Base-by-base conservation (phyloP, 2,113 vertebrate species). In the Dromaius novaehollandiae region DNA sequence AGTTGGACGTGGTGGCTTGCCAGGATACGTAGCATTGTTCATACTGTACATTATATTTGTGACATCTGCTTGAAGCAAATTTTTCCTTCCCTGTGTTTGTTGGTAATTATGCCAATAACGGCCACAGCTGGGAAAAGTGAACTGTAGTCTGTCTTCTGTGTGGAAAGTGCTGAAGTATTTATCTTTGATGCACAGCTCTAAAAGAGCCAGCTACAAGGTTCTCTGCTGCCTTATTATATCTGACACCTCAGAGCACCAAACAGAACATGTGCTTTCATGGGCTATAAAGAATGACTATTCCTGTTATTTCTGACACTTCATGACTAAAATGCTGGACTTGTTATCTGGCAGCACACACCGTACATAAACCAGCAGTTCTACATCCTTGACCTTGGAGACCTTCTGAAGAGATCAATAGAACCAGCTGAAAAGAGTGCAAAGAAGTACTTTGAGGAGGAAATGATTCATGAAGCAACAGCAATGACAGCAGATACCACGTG, bases 111-210 rank as follows among this genome's bases (percentile, higher is more conserved):
- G 81, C 87, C 94, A 97, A 74, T 55, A 88, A 82, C 18, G 63
- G 77, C 70, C 79, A 91, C 81, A 89, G 83, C 46, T 86, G 75
- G 46, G 82, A 76, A 78, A 88, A 90, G 68, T 53, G 61, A 94
- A 88, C 4, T 93, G 53, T 21, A 87, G 74, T 76, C 91, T 73
- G 36, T 83, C 75, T 89, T 66, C 82, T 71, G 68, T 63, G 91
- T 28, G 77, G 63, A 94, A 92, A 85, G 60, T 30, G 48, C 82
- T 95, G 81, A 95, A 96, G 95, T 96, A 94, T 92, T 95, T 86
- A 80, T 85, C 53, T 74, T 53, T 81, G 82, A 91, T 40, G 19
- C 28, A 76, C 14, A 26, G 87, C 78, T 89, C 55, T 51, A 77
- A 55, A 77, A 91, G 70, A 90, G 42, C 40, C 61, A 89, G 70